Conservation (phyloP, 1,140 invertebrate genomes). For the Xylocopa sonorina region DNA sequence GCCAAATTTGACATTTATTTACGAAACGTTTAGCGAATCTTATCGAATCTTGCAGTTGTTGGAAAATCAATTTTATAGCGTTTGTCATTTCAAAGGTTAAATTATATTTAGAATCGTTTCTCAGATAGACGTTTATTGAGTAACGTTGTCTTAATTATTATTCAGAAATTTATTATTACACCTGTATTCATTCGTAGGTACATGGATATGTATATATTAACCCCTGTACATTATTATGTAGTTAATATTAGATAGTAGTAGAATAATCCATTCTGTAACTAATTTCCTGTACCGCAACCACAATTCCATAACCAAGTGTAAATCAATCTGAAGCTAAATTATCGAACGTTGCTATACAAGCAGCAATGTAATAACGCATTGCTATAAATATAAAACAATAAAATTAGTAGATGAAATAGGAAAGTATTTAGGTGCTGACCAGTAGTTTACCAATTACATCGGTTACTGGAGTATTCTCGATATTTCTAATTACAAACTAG, state of each 20-base stretch:
- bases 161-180: neutral
- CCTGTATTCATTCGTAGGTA: neutral
- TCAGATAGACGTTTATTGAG: no score
- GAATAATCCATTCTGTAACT: conserved; percentile 26
- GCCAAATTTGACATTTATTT: neutral
- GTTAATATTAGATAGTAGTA: neutral
- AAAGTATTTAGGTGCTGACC: neutral
- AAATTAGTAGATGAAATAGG: neutral
- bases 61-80: no score
- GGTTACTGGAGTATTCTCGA: no score
- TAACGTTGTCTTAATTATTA: neutral
- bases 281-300: conserved; percentile 25
- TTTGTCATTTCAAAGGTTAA: no score
- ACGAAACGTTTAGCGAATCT: neutral
- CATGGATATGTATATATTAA: neutral
- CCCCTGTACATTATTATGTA: no score
- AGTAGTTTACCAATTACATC: neutral
- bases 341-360: no score
- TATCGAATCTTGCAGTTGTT: no score
- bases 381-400: neutral
- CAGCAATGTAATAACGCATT: no score
- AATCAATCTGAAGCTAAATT: neutral
- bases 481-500: neutral
- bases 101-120: no score
- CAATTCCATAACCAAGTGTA: conserved; percentile 15